Conservation (phyloP, 2,113 vertebrate species). For the Dicrurus megarhynchus region DNA sequence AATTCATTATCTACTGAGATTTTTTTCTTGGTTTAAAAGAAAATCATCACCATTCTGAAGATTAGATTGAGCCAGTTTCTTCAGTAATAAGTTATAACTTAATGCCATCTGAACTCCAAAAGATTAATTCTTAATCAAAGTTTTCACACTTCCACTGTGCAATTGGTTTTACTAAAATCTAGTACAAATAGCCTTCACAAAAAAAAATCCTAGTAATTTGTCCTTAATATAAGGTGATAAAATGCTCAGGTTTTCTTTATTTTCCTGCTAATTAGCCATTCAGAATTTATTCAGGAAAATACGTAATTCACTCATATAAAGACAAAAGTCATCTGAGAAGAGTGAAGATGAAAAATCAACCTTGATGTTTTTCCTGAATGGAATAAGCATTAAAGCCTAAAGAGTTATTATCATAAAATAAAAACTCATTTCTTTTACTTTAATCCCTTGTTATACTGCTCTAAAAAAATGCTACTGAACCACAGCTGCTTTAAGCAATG, state of each 20-base stretch:
- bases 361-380: not conserved
- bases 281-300: not conserved
- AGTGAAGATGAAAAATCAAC: not conserved
- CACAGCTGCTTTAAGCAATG: slow-evolving; percentile 4
- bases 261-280: not conserved
- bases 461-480: not conserved
- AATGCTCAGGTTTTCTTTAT: not conserved
- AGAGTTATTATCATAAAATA: not conserved
- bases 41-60: not conserved
- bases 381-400: not conserved
- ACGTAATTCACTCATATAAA: not conserved
- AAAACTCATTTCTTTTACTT: not conserved
- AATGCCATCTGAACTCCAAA: not conserved
- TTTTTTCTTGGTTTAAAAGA: not conserved
- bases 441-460: not conserved
- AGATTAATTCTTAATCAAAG: slow-evolving; percentile 38
- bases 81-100: not conserved
- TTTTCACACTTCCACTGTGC: not conserved
- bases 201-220: not conserved
- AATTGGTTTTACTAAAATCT: not conserved
- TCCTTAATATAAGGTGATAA: not conserved
- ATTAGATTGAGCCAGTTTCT: not conserved
- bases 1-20: not conserved
- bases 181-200: not conserved
- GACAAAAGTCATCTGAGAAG: not conserved